phyloP scores from a whole-genome alignment of 2,113 vertebrate genomes.

The Erpornis zantholeuca region DNA sequence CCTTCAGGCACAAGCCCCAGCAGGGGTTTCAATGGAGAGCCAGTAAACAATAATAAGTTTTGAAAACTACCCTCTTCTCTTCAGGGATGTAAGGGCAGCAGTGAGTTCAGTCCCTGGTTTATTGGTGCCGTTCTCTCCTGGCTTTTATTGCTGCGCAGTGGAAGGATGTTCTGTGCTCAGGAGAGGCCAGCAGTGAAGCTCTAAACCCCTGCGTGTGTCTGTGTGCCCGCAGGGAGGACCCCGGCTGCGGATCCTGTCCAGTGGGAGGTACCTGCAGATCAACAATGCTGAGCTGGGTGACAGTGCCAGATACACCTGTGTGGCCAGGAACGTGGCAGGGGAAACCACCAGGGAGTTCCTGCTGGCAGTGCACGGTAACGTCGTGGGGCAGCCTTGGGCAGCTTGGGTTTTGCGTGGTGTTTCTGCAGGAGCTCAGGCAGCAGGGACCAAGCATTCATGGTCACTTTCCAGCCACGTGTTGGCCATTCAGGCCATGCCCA shows the following conservation, averaged over 20 bases:
- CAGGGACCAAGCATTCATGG: neutral
- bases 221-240: slow-evolving; percentile 76
- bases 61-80: neutral
- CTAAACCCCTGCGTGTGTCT: neutral
- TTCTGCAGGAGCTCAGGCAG: neutral
- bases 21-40: neutral
- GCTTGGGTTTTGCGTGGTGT: neutral
- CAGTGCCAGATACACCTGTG: slow-evolving; percentile 85
- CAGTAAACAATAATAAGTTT: neutral
- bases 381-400: neutral
- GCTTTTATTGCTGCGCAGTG: neutral
- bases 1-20: neutral
- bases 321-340: slow-evolving; percentile 91
- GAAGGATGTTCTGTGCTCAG: neutral
- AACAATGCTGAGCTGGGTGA: slow-evolving; percentile 87
- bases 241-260: slow-evolving; percentile 86
- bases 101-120: neutral
- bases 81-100: neutral
- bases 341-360: slow-evolving; percentile 84
- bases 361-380: slow-evolving; percentile 86
- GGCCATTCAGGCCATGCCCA: neutral
- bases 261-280: slow-evolving; percentile 91
- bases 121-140: neutral
- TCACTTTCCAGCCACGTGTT: neutral
- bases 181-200: neutral